These are phyloP conservation scores for Chromis chromis DNA, from an alignment of 2,797 vertebrate genomes.

Conservation along the genomic window DNA sequence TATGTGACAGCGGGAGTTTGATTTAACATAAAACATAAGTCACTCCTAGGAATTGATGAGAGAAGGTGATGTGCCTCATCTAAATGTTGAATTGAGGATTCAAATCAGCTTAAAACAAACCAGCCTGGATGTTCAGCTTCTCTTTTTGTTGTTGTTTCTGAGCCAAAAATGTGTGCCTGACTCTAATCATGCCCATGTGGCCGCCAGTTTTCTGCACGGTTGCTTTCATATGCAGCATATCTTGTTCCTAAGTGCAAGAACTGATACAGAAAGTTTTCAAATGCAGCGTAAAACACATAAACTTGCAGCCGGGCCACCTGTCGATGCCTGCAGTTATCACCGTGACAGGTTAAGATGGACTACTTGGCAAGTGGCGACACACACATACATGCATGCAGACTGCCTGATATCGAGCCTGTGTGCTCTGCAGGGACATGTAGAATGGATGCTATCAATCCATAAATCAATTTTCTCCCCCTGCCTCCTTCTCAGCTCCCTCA, in stretches of 20 bases:
- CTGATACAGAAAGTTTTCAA: constrained; percentile 13
- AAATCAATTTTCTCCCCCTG: constrained; percentile 42
- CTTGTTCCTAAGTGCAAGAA: constrained; percentile 3
- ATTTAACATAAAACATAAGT: constrained; percentile 10
- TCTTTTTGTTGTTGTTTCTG: background rate
- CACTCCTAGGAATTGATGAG: background rate
- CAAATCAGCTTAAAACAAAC: constrained; percentile 31
- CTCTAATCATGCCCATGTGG: constrained; percentile 40
- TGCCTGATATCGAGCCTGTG: constrained; percentile 12
- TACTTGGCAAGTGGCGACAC: constrained; percentile 47
- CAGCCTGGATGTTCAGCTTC: constrained; percentile 6
- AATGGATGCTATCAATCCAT: constrained; percentile 40
- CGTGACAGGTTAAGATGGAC: constrained; percentile 59
- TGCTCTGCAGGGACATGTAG: constrained; percentile 54
- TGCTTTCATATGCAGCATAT: constrained; percentile 31
- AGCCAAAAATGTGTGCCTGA: constrained; percentile 20
- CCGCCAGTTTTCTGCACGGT: constrained; percentile 33
- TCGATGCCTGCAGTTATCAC: constrained; percentile 62
- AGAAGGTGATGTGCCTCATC: background rate
- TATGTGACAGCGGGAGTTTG: constrained; percentile 13
- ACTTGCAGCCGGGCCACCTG: constrained; percentile 39
- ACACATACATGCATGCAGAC: constrained; percentile 25
- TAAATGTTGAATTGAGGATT: constrained; percentile 11
- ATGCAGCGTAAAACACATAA: constrained; percentile 27
- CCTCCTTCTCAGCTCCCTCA: constrained; percentile 6